Evolutionary conservation across 2,888 invertebrate species (phyloP).

Genomic region (Hetaerina titia): DNA sequence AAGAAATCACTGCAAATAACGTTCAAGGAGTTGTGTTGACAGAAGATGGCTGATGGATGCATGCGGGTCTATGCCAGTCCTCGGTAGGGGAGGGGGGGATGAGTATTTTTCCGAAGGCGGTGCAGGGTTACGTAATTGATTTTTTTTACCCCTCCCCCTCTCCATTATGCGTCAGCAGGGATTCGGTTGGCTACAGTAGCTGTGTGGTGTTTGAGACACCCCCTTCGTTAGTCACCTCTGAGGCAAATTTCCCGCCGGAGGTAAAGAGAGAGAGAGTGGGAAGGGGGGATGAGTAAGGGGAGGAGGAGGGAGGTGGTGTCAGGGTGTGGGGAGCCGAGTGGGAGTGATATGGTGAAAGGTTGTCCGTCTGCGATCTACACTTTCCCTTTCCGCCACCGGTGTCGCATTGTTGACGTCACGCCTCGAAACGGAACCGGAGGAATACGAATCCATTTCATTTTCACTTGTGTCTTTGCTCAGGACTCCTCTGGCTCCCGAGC

Average conservation of each 20-base stretch:
- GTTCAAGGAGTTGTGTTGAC: too few species aligned
- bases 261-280: background rate
- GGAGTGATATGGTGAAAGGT: constrained; percentile 35
- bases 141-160: background rate
- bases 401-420: constrained; percentile 30
- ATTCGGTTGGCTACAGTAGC: background rate
- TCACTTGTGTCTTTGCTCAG: background rate
- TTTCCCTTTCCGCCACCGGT: constrained; percentile 4
- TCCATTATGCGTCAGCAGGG: constrained; percentile 19
- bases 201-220: background rate
- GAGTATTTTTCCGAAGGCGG: background rate
- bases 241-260: background rate
- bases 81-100: too few species aligned
- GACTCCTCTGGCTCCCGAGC: background rate
- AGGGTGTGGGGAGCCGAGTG: background rate
- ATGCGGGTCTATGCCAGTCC: too few species aligned
- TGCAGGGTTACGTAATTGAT: background rate
- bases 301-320: background rate
- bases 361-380: constrained; percentile 29
- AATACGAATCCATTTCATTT: constrained; percentile 32
- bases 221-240: background rate
- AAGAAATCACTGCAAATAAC: too few species aligned
- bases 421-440: background rate
- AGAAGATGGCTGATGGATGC: too few species aligned
- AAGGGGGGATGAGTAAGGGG: background rate